phyloP scores from a whole-genome alignment of 1,140 invertebrate species.

The Pararge aegeria region DNA sequence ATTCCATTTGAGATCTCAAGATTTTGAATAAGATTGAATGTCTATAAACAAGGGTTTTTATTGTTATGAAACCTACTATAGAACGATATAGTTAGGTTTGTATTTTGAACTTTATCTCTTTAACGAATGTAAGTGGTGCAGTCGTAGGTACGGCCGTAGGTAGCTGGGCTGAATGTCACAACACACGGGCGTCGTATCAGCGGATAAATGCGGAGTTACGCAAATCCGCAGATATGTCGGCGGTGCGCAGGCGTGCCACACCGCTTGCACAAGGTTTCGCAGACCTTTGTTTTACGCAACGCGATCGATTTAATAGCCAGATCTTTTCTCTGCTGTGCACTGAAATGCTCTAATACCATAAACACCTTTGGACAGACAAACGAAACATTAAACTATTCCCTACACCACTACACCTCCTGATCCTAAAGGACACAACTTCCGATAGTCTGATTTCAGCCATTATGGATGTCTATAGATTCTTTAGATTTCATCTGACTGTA shows the following conservation, averaged over 20 bases:
- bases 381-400: background rate
- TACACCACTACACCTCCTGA: no score
- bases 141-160: slow-evolving; percentile 43
- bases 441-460: no score
- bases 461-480: no score
- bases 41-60: no score
- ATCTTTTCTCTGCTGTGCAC: slow-evolving; percentile 62
- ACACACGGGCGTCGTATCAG: slow-evolving; percentile 64
- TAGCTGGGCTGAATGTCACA: slow-evolving; percentile 65
- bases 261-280: slow-evolving; percentile 77
- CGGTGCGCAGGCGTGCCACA: slow-evolving; percentile 66
- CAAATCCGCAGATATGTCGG: slow-evolving; percentile 78
- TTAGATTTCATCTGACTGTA: no score
- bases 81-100: no score
- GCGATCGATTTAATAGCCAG: slow-evolving; percentile 73
- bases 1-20: no score
- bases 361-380: background rate
- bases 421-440: no score
- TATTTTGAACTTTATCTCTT: no score
- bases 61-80: no score
- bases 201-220: slow-evolving; percentile 78
- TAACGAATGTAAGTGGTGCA: slow-evolving; percentile 10
- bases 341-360: background rate
- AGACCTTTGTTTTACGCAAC: slow-evolving; percentile 80
- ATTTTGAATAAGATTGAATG: no score